Evolutionary conservation across 2,888 invertebrate genomes (phyloP).

Genomic region (Glomeris marginata): DNA sequence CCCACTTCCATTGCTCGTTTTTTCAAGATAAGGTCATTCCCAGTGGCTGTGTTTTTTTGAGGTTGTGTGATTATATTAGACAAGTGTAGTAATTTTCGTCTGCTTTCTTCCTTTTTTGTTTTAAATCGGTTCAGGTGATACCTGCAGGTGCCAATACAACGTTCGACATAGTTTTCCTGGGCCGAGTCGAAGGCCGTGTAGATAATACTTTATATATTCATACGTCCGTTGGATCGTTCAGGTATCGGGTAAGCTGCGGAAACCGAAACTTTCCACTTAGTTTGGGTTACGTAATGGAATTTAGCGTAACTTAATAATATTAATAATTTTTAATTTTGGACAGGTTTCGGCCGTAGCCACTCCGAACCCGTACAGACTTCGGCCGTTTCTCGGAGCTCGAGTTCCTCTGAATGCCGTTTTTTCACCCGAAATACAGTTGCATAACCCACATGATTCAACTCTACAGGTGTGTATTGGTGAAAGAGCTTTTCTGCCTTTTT

Average conservation of each 20-base stretch:
- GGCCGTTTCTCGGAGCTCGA: slow-evolving; percentile 77
- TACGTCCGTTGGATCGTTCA: slow-evolving; percentile 81
- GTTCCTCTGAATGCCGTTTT: slow-evolving; percentile 84
- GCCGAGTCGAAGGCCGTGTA: slow-evolving; percentile 73
- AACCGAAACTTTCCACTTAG: no score
- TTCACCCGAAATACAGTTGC: slow-evolving; percentile 73
- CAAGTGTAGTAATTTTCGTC: not conserved
- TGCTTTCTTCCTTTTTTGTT: not conserved
- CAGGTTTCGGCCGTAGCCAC: slow-evolving; percentile 71
- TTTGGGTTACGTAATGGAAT: no score
- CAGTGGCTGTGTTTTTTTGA: not conserved
- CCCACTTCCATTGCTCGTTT: slow-evolving; percentile 94
- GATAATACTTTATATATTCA: slow-evolving; percentile 82
- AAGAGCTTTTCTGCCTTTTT: not conserved
- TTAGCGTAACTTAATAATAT: no score
- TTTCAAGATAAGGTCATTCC: slow-evolving; percentile 75
- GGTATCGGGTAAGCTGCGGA: slow-evolving; percentile 57
- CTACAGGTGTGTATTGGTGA: slow-evolving; percentile 49
- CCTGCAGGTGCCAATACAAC: slow-evolving; percentile 83
- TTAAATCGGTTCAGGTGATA: slow-evolving; percentile 48
- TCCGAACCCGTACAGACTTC: slow-evolving; percentile 77
- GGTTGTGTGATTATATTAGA: not conserved
- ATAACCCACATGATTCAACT: slow-evolving; percentile 80
- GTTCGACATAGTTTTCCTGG: slow-evolving; percentile 90
- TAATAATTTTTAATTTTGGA: no score